Evolutionary conservation across 92 coral and sea anemone species (phyloP), one percentile per base, ranked within the genome.

Genomic region (Epizoanthus stellaris): DNA sequence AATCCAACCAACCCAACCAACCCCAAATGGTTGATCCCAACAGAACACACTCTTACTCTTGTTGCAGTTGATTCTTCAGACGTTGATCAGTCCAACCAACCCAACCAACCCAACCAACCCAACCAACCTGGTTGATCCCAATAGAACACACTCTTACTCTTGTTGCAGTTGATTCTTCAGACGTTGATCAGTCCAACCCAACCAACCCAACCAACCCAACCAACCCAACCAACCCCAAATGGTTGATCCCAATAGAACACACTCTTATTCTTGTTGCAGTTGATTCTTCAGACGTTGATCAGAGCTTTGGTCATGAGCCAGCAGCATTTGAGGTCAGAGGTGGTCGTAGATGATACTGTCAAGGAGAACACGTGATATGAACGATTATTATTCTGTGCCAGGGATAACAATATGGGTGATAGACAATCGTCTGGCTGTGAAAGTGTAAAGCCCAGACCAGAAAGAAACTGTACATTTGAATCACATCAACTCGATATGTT

Each of bases 241-340:
- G 52, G 8, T 9, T 5, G 52, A 45, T 45, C 52, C 8, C 52
- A 45, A 6, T 45, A 45, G 52, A 45, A 45, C 36, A 53, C 9
- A 4, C 38, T 15, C 36, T 13, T 30, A 36, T 76, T 21, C 40
- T 58, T 39, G 6, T 39, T 62, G 20, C 56, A 61, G 82, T 62
- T 61, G 69, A 77, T 39, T 61, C 82, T 42, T 61, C 82, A 62
- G 82, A 77, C 58, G 62, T 4, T 42, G 82, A 77, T 43, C 82
- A 61, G 69, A 80, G 94, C 70, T 81, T 85, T 40, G 86, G 49
- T 69, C 90, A 19, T 49, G 89, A 85, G 47, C 95, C 98, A 15
- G 91, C 89, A 66, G 91, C 87, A 56, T 88, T 94, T 82, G 89
- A 87, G 9, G 87, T 94, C 57, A 90, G 92, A 86, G 97, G 93